These are phyloP conservation scores for Corythucha ciliata DNA, from an alignment of 2,888 invertebrate genomes.

Conservation along the genomic window DNA sequence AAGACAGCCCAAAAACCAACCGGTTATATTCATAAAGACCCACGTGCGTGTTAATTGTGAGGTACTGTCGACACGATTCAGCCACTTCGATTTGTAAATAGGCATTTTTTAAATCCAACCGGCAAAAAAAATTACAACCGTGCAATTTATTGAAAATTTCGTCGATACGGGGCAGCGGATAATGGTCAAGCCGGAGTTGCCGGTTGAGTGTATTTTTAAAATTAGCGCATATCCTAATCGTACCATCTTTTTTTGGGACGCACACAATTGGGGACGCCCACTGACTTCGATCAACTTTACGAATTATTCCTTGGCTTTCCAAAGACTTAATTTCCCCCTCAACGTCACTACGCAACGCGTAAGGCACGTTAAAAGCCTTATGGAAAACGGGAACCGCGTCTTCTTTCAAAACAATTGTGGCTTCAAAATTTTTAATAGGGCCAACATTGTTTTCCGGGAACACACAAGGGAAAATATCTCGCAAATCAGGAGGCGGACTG, in stretches of 20 bases:
- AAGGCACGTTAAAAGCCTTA: slow-evolving; percentile 22
- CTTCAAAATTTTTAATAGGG: slow-evolving; percentile 18
- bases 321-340: slow-evolving; percentile 21
- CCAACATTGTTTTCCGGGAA: slow-evolving; percentile 7
- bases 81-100: background rate
- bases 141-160: slow-evolving; percentile 16
- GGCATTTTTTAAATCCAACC: background rate
- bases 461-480: too few relatives aligned
- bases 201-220: slow-evolving; percentile 16
- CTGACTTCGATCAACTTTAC: slow-evolving; percentile 20
- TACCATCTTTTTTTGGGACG: slow-evolving; percentile 16
- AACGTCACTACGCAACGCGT: slow-evolving; percentile 14
- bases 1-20: background rate
- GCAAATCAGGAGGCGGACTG: too few relatives aligned
- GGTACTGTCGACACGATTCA: too few relatives aligned
- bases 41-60: slow-evolving; percentile 9
- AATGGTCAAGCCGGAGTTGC: slow-evolving; percentile 16
- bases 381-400: slow-evolving; percentile 22
- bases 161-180: slow-evolving; percentile 19
- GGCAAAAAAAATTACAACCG: slow-evolving; percentile 12
- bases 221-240: slow-evolving; percentile 8
- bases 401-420: slow-evolving; percentile 21
- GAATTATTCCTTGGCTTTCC: slow-evolving; percentile 16
- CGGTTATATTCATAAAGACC: slow-evolving; percentile 6
- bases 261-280: slow-evolving; percentile 16